These are phyloP conservation scores for Amphimallon solstitiale DNA, from an alignment of 2,888 invertebrate species.

Conservation along the genomic window DNA sequence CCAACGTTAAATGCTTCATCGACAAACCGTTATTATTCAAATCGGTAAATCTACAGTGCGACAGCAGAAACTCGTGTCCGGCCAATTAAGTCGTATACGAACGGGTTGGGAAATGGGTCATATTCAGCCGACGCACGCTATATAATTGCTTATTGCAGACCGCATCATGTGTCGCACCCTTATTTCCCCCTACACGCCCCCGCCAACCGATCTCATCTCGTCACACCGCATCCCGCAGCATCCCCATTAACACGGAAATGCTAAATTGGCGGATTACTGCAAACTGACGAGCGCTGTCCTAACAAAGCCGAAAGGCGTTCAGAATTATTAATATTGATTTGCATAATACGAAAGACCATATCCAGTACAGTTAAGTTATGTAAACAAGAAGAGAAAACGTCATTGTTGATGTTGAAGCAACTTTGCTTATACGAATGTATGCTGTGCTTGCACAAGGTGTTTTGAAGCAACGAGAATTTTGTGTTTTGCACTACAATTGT, in stretches of 20 bases:
- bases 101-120: no score
- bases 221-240: background rate
- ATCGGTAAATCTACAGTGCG: no score
- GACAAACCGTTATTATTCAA: conserved; percentile 21
- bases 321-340: conserved; percentile 23
- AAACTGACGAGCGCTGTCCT: background rate
- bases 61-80: no score
- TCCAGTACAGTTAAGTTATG: background rate
- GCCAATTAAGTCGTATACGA: no score
- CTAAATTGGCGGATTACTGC: conserved; percentile 15
- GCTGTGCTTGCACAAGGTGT: no score
- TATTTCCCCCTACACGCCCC: background rate
- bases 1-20: conserved; percentile 9
- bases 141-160: no score
- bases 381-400: background rate
- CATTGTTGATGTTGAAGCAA: background rate
- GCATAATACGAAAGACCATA: conserved; percentile 1
- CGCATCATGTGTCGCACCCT: no score
- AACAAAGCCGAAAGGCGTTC: background rate
- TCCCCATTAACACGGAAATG: background rate
- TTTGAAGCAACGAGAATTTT: no score
- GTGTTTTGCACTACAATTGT: no score
- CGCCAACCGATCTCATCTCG: background rate
- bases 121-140: no score
- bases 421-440: no score